Conservation (phyloP, 1,140 invertebrate genomes). For the Tetranychus urticae region DNA sequence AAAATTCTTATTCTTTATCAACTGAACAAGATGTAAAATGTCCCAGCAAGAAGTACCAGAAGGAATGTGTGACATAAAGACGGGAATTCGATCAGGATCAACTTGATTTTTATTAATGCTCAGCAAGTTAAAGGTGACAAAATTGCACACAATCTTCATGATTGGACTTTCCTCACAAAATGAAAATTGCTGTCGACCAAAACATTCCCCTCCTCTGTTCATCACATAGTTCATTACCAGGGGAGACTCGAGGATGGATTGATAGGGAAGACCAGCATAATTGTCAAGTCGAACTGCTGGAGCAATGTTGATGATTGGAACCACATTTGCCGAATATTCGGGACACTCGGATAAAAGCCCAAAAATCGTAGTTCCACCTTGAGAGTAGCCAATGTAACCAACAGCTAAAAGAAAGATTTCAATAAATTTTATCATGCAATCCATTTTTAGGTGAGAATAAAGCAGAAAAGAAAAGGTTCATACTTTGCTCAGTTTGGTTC, state of each 20-base stretch:
- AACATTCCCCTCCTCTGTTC: background rate
- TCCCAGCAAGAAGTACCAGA: background rate
- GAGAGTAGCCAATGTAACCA: background rate
- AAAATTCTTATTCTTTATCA: background rate
- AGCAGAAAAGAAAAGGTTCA: background rate
- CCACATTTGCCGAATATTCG: background rate
- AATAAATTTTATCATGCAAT: background rate
- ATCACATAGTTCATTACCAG: background rate
- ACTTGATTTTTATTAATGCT: background rate
- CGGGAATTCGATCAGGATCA: background rate
- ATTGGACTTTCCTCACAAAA: background rate
- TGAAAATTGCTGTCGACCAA: background rate
- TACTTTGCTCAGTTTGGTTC: conserved; percentile 23
- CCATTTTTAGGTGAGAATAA: background rate
- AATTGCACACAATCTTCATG: background rate
- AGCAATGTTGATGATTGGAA: background rate
- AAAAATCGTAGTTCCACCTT: background rate
- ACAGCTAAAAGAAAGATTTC: background rate
- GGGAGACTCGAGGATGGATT: background rate
- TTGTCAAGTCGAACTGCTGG: background rate
- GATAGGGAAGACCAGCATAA: background rate
- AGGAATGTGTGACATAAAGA: background rate
- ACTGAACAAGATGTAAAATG: background rate
- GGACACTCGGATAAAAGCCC: background rate
- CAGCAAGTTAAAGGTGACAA: background rate